Base-by-base conservation (phyloP, 1,140 invertebrate species). In the Zeugodacus cucurbitae region DNA sequence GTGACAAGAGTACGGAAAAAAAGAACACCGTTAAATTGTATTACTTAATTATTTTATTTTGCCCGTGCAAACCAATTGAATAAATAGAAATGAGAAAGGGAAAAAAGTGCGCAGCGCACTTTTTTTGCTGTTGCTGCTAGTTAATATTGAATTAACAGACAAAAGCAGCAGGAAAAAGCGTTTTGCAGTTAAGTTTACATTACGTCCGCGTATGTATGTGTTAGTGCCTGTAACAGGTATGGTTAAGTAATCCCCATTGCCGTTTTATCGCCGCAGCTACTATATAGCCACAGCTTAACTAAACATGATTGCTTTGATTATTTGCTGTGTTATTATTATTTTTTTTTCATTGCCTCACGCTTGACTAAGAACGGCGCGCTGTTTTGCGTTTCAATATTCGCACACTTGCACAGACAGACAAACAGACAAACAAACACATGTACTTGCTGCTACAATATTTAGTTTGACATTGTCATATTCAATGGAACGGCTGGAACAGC, bases 21-120 rank as follows among this genome's bases (percentile, higher is more conserved):
- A 67, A 34, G 0, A 32, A 67, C 64, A 34, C 29, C 7, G 64
- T 17, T 67, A 17, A 74, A 37, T 37, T 74, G 32, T 41, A 37
- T 74, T 22, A 37, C 34, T 37, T 74, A 37, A 74, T 74, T 74
- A 74, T 74, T 74, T 74, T 34, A 74, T 74, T 74, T 74, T 74
- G 67, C 34, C 22, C 29, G 67, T 34, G 67, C 34, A 74, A 74
- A 74, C 67, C 67, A 74, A 74, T 74, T 74, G 67, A 74, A 41
- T 37, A 74, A 74, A 74, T 74, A 74, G 6, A 74, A 41, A 17
- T 67, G 14, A 3, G 34, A 67, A 34, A 29, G 29, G 14, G 11
- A 34, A 17, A 67, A 32, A 7, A 34, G 32, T 10, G 1, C 10
- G 10, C 14, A 3, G n/a, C 29, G 2, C 0, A 6, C 57, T 22